These are phyloP conservation scores for Cromileptes altivelis DNA, from an alignment of 2,113 vertebrate species.

Conservation along the genomic window DNA sequence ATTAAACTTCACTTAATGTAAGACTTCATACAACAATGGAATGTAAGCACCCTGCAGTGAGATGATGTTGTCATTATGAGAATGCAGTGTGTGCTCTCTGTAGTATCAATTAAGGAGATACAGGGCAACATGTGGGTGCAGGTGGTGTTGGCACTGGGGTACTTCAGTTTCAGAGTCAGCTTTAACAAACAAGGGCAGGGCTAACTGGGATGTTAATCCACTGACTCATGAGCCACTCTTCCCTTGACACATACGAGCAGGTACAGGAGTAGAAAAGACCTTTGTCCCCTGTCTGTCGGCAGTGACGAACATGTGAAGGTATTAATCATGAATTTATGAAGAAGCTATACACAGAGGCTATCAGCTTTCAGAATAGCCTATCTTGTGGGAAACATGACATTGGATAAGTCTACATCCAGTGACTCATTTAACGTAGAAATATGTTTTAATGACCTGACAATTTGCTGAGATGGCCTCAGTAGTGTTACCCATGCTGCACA, in stretches of 20 bases:
- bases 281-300: slow-evolving; percentile 45
- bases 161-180: slow-evolving; percentile 35
- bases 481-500: not conserved
- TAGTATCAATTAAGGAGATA: not conserved
- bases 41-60: not conserved
- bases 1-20: not conserved
- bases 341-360: not conserved
- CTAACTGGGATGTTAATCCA: slow-evolving; percentile 29
- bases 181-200: slow-evolving; percentile 69
- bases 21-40: not conserved
- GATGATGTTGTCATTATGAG: not conserved
- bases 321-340: slow-evolving; percentile 7
- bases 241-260: not conserved
- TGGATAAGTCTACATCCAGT: not conserved
- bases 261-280: slow-evolving; percentile 29
- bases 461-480: not conserved
- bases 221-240: slow-evolving; percentile 60
- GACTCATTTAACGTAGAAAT: not conserved
- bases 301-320: not conserved
- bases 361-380: slow-evolving; percentile 18
- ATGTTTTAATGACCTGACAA: not conserved
- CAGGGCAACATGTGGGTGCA: not conserved
- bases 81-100: not conserved
- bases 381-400: not conserved
- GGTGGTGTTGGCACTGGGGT: slow-evolving; percentile 1